A percentile compares a stretch with the other conserved stretches of the same genome.
phyloP scores from a whole-genome alignment of 1,140 invertebrate species.

The Hesperophylax magnus region DNA sequence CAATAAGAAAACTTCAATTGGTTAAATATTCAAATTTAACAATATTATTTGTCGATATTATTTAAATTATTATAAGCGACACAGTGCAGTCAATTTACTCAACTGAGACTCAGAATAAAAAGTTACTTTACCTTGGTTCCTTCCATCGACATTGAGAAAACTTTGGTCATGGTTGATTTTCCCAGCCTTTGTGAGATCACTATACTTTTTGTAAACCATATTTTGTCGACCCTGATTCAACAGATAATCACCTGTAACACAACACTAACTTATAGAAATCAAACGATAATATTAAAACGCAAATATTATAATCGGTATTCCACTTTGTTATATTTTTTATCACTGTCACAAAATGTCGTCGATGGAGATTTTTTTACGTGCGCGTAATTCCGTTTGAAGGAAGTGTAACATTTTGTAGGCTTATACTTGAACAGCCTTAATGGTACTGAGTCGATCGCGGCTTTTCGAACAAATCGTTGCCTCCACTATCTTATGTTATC shows the following conservation, averaged over 20 bases:
- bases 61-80: background rate
- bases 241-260: constrained; percentile 38
- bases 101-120: constrained; percentile 36
- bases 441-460: background rate
- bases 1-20: no score
- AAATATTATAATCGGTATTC: background rate
- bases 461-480: no score
- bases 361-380: background rate
- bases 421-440: background rate
- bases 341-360: background rate
- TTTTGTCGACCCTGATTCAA: constrained; percentile 31
- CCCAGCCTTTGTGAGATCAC: constrained; percentile 50
- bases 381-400: background rate
- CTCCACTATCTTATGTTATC: no score
- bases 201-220: constrained; percentile 53
- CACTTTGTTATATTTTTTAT: background rate
- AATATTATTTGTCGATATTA: background rate
- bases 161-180: constrained; percentile 51
- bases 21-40: no score
- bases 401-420: background rate
- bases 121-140: constrained; percentile 42
- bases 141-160: constrained; percentile 26
- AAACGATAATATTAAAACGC: background rate
- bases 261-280: background rate
- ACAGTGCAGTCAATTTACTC: background rate